Percentiles rank a stretch among this genome's conserved stretches.
Conservation (phyloP, 2,113 vertebrate genomes). For the Eclectus roratus region DNA sequence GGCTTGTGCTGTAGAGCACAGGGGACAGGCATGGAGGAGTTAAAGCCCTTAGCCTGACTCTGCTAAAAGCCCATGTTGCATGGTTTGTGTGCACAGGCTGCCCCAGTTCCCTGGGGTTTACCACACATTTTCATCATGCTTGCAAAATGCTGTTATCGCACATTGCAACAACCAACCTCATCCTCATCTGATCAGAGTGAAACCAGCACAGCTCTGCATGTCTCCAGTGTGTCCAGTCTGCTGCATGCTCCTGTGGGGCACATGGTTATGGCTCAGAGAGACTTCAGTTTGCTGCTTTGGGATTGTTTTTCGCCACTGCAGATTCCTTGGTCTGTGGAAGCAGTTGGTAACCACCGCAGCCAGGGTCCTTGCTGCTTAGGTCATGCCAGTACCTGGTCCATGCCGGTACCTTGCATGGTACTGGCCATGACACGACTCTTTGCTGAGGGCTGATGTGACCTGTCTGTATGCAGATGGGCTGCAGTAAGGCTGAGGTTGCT, state of each 20-base stretch:
- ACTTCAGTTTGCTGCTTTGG: not conserved
- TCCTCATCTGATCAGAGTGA: conserved; percentile 12
- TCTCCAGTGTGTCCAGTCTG: not conserved
- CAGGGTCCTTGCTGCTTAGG: not conserved
- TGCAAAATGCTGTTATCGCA: conserved; percentile 42
- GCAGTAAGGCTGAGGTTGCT: not conserved
- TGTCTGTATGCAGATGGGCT: fast-evolving
- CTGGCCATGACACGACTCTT: not conserved
- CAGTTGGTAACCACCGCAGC: not conserved
- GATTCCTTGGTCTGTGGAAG: not conserved
- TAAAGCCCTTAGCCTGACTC: not conserved
- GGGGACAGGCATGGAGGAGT: not conserved
- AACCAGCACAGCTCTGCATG: not conserved
- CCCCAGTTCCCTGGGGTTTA: not conserved
- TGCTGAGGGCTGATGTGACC: not conserved
- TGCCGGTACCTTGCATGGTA: not conserved
- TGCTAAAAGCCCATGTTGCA: fast-evolving
- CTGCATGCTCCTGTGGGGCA: not conserved
- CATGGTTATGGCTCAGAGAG: not conserved
- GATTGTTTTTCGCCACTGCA: not conserved
- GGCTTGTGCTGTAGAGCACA: fast-evolving
- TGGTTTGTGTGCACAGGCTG: not conserved
- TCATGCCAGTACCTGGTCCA: no score
- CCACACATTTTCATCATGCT: conserved; percentile 25
- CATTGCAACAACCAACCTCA: conserved; percentile 15